Evolutionary conservation across 1,140 invertebrate species (phyloP), one percentile per base, ranked within the genome.

Genomic region (Rhopalosiphum padi): DNA sequence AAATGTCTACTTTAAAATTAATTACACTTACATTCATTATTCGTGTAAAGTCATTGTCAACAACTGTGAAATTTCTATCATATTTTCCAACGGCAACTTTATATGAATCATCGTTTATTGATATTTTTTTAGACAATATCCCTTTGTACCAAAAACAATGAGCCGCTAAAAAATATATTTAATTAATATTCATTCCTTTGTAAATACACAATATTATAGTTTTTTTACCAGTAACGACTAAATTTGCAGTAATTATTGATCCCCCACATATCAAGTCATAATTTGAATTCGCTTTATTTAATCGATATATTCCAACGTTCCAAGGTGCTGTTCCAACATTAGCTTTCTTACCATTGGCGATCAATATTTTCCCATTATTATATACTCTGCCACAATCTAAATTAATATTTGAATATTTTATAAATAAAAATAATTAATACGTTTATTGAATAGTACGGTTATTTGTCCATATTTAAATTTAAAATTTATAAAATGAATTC

Each of bases 241-340:
- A 46, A 91, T 91, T 60, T n/a, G 53, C 0, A 77, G 90, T 18
- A 43, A 91, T 91, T 2, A 91, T 15, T n/a, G 86, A 1, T 48
- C 86, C 86, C 37, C 86, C 90, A 43, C 90, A 91, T 43, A 91
- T 77, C 9, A 91, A 25, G 1, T 90, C 89, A 41, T 55, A 41
- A 48, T 43, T 41, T 6, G 1, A n/a, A 23, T 53, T 53, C 6
- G 22, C 21, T 23, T 22, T 22, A 6, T 53, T 53, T 23, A 53
- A 53, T 53, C 51, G 22, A 53, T 53, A 53, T 53, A 53, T 53
- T 53, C 51, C 51, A 53, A 53, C 51, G 22, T 53, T 53, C 51
- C 51, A 53, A 23, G 51, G 51, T 22, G 51, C 51, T 7, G 51
- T 53, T 53, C 51, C 51, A 53, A 53, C n/a, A 0, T 23, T 37